Evolutionary conservation across 2,113 vertebrate genomes (phyloP).

Genomic region (Pardalotus punctatus): DNA sequence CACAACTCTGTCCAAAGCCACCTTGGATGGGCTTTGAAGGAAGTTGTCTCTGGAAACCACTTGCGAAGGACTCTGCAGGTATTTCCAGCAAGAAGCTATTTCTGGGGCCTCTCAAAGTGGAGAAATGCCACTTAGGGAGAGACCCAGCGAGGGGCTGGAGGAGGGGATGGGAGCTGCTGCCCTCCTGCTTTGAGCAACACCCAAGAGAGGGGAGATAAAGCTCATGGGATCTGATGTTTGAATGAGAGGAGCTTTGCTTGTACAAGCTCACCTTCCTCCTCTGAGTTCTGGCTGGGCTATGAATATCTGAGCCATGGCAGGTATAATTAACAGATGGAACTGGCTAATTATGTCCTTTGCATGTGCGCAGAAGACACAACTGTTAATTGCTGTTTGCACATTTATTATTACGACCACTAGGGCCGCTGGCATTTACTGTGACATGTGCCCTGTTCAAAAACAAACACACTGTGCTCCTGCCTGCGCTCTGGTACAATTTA

Average conservation of each 20-base stretch:
- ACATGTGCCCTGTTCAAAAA: slow-evolving; percentile 47
- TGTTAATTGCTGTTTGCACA: slow-evolving; percentile 70
- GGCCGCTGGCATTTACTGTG: slow-evolving; percentile 36
- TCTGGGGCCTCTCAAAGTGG: neutral
- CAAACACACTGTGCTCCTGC: slow-evolving; percentile 31
- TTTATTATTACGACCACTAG: slow-evolving; percentile 41
- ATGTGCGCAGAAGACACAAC: slow-evolving; percentile 50
- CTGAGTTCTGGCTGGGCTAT: slow-evolving; percentile 40
- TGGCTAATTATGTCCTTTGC: slow-evolving; percentile 69
- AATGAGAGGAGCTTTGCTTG: slow-evolving; percentile 16
- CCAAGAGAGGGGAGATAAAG: neutral
- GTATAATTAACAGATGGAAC: slow-evolving; percentile 75
- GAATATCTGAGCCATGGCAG: slow-evolving; percentile 58
- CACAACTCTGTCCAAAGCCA: neutral
- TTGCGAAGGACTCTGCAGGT: neutral
- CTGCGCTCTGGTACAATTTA: neutral
- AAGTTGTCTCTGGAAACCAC: neutral
- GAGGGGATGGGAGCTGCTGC: neutral
- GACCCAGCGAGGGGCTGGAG: neutral
- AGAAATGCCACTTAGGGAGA: neutral
- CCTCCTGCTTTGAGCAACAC: neutral
- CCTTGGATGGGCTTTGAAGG: accelerated
- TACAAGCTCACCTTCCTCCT: slow-evolving; percentile 45
- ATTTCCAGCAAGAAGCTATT: neutral
- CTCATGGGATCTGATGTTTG: neutral